Percentiles rank a stretch among this genome's conserved stretches.
Evolutionary conservation across 2,888 invertebrate species (phyloP).

Genomic region (Drosophila greeni): DNA sequence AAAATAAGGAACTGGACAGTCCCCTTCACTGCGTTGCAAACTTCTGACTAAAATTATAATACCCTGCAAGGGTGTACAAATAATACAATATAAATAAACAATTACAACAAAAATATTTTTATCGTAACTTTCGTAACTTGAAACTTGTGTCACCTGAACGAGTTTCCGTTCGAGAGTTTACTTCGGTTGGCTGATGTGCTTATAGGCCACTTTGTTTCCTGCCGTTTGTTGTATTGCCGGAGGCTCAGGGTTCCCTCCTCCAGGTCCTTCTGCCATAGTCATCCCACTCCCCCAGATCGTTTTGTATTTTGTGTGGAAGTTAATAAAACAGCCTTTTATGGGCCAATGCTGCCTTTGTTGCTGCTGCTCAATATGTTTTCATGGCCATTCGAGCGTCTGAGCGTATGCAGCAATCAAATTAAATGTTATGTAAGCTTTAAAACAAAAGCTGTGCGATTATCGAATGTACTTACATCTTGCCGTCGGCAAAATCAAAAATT

Average conservation of each 20-base stretch:
- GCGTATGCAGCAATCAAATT: constrained; percentile 71
- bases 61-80: no score
- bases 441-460: constrained; percentile 51
- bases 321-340: constrained; percentile 72
- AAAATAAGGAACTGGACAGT: no score
- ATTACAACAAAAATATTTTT: no score
- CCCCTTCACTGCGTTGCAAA: no score
- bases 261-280: constrained; percentile 5
- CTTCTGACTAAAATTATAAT: no score
- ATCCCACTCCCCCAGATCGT: constrained; percentile 17
- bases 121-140: no score
- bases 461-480: constrained; percentile 58
- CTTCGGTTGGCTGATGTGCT: constrained; percentile 52
- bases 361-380: constrained; percentile 69
- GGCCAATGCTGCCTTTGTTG: constrained; percentile 35
- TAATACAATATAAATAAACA: no score
- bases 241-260: constrained; percentile 17
- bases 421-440: constrained; percentile 69
- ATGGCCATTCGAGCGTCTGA: constrained; percentile 65
- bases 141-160: constrained; percentile 43
- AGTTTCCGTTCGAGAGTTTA: constrained; percentile 19
- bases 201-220: constrained; percentile 64
- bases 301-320: constrained; percentile 62
- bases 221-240: constrained; percentile 44
- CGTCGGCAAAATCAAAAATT: constrained; percentile 54